Conservation (phyloP, 2,888 invertebrate species). For the Ligdia adustata region DNA sequence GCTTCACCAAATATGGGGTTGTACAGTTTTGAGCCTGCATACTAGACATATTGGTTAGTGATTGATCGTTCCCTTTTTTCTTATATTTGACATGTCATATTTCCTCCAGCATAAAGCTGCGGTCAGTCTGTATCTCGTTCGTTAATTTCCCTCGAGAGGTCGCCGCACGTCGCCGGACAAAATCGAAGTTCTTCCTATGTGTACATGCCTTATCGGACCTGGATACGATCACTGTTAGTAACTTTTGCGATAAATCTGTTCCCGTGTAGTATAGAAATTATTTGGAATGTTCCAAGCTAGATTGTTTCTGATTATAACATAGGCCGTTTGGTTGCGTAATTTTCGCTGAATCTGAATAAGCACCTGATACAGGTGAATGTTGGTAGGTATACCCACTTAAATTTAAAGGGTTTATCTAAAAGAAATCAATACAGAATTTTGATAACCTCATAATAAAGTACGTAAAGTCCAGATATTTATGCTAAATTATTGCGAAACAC, state of each 20-base stretch:
- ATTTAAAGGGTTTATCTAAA: too few species aligned
- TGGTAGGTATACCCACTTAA: too few species aligned
- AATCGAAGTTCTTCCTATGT: constrained; percentile 66
- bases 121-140: constrained; percentile 69
- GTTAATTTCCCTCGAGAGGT: constrained; percentile 78
- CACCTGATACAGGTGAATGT: too few species aligned
- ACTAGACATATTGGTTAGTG: constrained; percentile 1
- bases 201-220: constrained; percentile 59
- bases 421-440: too few species aligned
- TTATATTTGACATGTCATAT: constrained; percentile 16
- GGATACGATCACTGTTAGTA: constrained; percentile 62
- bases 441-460: too few species aligned
- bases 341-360: too few species aligned
- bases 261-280: not conserved
- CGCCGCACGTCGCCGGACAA: constrained; percentile 65
- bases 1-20: not conserved
- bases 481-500: too few species aligned
- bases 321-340: too few species aligned
- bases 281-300: not conserved
- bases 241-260: constrained; percentile 30
- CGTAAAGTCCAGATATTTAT: too few species aligned
- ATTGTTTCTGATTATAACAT: too few species aligned
- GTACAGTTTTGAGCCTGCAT: not conserved
- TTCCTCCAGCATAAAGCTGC: constrained; percentile 38
- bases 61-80: constrained; percentile 6